A percentile compares a stretch with the other conserved stretches of the same genome.
These are phyloP conservation scores for Melanerpes aurifrons DNA, from an alignment of 2,113 vertebrate species.

Conservation along the genomic window DNA sequence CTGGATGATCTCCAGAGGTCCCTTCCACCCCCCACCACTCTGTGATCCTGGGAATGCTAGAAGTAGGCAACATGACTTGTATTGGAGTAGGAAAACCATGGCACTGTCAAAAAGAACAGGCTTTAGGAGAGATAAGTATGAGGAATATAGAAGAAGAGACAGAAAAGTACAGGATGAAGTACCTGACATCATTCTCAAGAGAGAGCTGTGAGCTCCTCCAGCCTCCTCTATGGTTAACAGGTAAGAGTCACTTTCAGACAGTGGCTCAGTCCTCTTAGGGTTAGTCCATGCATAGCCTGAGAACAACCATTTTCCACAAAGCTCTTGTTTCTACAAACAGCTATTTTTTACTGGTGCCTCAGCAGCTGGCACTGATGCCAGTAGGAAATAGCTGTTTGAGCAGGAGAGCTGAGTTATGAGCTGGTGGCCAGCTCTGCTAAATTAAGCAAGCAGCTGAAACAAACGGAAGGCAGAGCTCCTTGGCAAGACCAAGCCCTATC, in stretches of 20 bases:
- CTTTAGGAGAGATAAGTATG: not conserved
- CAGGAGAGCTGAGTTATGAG: not conserved
- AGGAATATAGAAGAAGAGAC: not conserved
- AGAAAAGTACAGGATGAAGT: not conserved
- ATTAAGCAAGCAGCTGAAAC: not conserved
- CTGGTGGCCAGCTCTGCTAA: not conserved
- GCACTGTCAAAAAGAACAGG: not conserved
- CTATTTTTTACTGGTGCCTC: not conserved
- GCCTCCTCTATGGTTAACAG: not conserved
- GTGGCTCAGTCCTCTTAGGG: not conserved
- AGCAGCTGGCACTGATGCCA: not conserved
- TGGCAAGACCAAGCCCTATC: not conserved
- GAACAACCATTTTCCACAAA: not conserved
- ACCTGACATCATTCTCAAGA: not conserved
- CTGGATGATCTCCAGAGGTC: too few species aligned
- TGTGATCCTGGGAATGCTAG: too few species aligned
- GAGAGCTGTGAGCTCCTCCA: not conserved
- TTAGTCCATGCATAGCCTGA: not conserved
- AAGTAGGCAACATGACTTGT: not conserved
- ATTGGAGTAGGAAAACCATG: not conserved
- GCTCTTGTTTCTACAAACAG: too few species aligned
- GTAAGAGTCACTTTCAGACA: not conserved
- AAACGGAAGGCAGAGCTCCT: not conserved
- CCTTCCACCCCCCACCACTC: too few species aligned
- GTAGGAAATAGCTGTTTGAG: not conserved